Evolutionary conservation across 2,113 vertebrate species (phyloP), one percentile per base, ranked within the genome.

Genomic region (Pachyramphus minor): DNA sequence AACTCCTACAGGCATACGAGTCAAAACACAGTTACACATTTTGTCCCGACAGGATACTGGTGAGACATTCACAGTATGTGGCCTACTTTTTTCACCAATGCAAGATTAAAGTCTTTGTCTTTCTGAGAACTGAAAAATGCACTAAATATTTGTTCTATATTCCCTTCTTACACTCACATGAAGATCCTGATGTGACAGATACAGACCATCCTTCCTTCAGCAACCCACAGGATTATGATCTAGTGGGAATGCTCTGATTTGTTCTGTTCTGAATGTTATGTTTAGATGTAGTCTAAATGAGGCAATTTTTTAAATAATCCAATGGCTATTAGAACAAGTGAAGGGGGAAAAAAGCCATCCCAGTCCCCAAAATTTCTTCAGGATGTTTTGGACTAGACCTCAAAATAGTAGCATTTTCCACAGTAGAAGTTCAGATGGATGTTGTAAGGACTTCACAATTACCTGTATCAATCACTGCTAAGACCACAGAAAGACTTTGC

Each of bases 1-100:
- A 93, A 86, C 35, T 91, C 69, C 83, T 89, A 66, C 37, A 66
- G 92, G 68, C 91, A 87, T 55, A 21, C 39, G 88, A 93, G 91
- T 91, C 84, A 91, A 89, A 96, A 94, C 59, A 90, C 50, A 73
- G 59, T 91, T n/a, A 44, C 44, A 79, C n/a, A 45, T 87, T 93
- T 94, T 96, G 77, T 90, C 83, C 76, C 85, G 62, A 33, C 4
- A 66, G 87, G 69, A 64, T 59, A 77, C 81, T 82, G 44, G 59
- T 89, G 79, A 94, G 68, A 91, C 37, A 84, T 72, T 64, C 66
- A 78, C 63, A 91, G 33, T 69, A 79, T 49, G 60, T 67, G 85
- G 52, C 85, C 89, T 94, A 68, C 55, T 87, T 95, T 91, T 91
- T 79, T 81, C 50, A 53, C 19, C 92, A 93, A 79, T 6, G 8